Conservation (phyloP, 1,140 invertebrate species). For the Drosophila ironensis region DNA sequence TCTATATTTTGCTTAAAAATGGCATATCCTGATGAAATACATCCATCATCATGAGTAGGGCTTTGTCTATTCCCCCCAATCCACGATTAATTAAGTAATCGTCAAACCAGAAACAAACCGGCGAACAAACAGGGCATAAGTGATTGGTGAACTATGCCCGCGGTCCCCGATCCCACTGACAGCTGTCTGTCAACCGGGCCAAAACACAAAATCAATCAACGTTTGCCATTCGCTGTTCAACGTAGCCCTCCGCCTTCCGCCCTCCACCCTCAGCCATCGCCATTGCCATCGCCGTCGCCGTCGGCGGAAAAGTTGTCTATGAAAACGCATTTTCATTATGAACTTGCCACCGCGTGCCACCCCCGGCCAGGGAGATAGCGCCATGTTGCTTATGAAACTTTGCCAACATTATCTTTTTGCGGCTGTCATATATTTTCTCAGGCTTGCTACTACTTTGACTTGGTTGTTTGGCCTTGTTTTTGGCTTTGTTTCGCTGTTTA, state of each 20-base stretch:
- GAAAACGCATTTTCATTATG: conserved; percentile 68
- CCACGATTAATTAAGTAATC: conserved; percentile 65
- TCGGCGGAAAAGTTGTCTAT: conserved; percentile 21
- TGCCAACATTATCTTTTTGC: conserved; percentile 42
- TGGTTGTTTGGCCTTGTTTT: conserved; percentile 41
- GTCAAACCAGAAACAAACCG: conserved; percentile 7
- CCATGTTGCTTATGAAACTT: conserved; percentile 50
- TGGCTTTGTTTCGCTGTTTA: conserved; percentile 46
- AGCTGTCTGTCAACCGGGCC: conserved; percentile 52
- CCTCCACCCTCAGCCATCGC: too few relatives aligned
- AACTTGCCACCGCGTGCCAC: conserved; percentile 10
- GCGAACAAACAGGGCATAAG: conserved; percentile 27
- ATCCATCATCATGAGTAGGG: conserved; percentile 3
- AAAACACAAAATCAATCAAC: conserved; percentile 71
- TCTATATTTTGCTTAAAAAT: too few relatives aligned
- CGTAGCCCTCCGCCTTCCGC: too few relatives aligned
- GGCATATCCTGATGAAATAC: too few relatives aligned
- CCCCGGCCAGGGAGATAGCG: conserved; percentile 20
- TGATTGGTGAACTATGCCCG: conserved; percentile 9
- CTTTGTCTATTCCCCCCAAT: background rate
- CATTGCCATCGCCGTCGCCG: too few relatives aligned
- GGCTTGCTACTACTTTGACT: conserved; percentile 9
- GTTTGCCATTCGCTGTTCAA: conserved; percentile 28
- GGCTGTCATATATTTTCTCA: conserved; percentile 44
- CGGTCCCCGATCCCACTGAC: conserved; percentile 15